A percentile compares a stretch with the other conserved stretches of the same genome.
These are phyloP conservation scores for Conus ventricosus DNA, from an alignment of 1,140 invertebrate genomes.

Conservation along the genomic window DNA sequence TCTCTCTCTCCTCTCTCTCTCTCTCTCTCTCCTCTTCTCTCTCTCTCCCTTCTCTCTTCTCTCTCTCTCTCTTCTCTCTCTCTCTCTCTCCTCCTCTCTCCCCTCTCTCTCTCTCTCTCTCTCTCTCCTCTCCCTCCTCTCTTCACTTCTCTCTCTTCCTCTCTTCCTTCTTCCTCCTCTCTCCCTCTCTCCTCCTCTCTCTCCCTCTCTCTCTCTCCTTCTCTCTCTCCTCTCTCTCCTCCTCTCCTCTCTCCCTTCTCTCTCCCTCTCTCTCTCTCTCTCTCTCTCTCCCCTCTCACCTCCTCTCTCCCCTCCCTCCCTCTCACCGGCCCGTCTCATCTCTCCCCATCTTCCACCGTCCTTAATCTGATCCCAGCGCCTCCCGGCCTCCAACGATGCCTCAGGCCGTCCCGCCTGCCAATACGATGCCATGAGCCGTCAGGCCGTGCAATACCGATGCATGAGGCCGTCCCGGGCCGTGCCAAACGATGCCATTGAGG, in stretches of 20 bases:
- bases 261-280: not conserved
- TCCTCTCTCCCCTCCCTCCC: too few relatives aligned
- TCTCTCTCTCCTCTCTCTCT: not conserved
- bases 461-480: too few relatives aligned
- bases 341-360: too few relatives aligned
- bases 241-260: not conserved
- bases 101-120: not conserved
- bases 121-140: not conserved
- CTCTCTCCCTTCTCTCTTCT: not conserved
- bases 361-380: too few relatives aligned
- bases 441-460: too few relatives aligned
- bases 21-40: not conserved
- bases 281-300: too few relatives aligned
- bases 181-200: not conserved
- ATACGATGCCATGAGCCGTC: too few relatives aligned
- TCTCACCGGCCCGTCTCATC: too few relatives aligned
- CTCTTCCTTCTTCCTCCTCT: not conserved
- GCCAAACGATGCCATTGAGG: too few relatives aligned
- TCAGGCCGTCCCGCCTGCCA: too few relatives aligned
- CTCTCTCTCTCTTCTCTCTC: constrained; percentile 12
- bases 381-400: too few relatives aligned
- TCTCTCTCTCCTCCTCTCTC: not conserved
- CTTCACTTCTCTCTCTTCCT: not conserved
- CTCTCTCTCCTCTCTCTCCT: too few relatives aligned
- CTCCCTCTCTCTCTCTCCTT: not conserved